phyloP scores from a whole-genome alignment of 2,888 invertebrate genomes.

The Latrodectus hesperus region DNA sequence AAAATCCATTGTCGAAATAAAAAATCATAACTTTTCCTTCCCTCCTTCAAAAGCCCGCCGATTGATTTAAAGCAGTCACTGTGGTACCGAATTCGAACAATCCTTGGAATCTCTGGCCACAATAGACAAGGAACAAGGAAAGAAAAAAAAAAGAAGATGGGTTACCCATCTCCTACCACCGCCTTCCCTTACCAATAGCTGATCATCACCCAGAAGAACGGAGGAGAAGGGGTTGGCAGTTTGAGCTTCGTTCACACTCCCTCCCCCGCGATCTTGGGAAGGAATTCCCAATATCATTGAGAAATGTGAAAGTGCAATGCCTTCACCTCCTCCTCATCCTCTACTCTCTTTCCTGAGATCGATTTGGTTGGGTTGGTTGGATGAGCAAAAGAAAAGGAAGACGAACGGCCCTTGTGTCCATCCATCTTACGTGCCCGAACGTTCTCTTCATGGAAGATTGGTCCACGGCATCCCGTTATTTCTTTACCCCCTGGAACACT shows the following conservation, averaged over 20 bases:
- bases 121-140: constrained; percentile 34
- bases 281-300: constrained; percentile 61
- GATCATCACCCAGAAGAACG: constrained; percentile 37
- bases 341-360: constrained; percentile 13
- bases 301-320: constrained; percentile 54
- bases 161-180: not conserved
- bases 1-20: not conserved
- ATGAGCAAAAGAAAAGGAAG: constrained; percentile 50
- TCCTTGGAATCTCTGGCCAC: constrained; percentile 49
- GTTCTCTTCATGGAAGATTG: constrained; percentile 51
- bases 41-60: constrained; percentile 12
- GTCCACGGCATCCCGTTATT: constrained; percentile 18
- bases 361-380: constrained; percentile 19
- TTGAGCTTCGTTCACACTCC: not conserved
- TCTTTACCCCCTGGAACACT: constrained; percentile 3
- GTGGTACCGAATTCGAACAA: constrained; percentile 48
- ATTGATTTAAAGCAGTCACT: constrained; percentile 58
- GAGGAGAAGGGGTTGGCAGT: constrained; percentile 11
- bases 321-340: constrained; percentile 18
- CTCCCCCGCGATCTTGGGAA: constrained; percentile 9
- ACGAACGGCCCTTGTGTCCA: constrained; percentile 50
- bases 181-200: constrained; percentile 43
- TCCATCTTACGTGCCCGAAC: constrained; percentile 45
- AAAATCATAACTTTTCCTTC: constrained; percentile 46
- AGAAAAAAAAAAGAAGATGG: constrained; percentile 23